Percentiles rank a stretch among this genome's conserved stretches.
phyloP scores from a whole-genome alignment of 2,113 vertebrate species.

The Xyrauchen texanus region DNA sequence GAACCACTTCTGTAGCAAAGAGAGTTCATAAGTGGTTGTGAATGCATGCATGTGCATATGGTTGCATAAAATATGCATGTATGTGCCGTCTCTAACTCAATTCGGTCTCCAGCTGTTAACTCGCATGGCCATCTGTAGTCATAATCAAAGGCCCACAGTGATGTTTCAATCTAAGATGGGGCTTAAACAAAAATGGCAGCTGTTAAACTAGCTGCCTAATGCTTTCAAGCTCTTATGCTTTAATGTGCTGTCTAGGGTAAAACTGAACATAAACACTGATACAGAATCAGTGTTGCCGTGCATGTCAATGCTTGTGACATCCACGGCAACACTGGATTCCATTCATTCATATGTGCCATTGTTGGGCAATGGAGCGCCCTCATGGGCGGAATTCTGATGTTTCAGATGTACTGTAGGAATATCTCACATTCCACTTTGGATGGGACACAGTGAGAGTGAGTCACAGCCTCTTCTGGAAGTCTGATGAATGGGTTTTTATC shows the following conservation, averaged over 20 bases:
- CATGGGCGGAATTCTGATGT: background rate
- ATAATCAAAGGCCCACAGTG: constrained; percentile 21
- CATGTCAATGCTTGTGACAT: background rate
- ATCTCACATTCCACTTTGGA: background rate
- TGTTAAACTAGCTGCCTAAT: constrained; percentile 9
- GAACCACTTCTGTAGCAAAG: no score
- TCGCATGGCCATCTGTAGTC: background rate
- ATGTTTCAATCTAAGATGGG: constrained; percentile 11
- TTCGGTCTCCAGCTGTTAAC: background rate
- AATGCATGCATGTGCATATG: background rate
- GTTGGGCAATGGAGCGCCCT: background rate
- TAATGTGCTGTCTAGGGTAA: background rate
- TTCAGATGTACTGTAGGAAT: background rate
- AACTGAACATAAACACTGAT: background rate
- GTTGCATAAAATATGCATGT: background rate
- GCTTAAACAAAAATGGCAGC: constrained; percentile 7
- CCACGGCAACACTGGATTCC: background rate
- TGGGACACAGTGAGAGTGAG: background rate
- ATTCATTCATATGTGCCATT: no score
- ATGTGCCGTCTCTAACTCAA: background rate
- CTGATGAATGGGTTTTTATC: constrained; percentile 18
- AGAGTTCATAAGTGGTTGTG: background rate
- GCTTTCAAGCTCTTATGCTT: background rate
- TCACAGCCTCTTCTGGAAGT: background rate
- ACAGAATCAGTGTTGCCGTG: background rate